Base-by-base conservation (phyloP, 2,113 vertebrate genomes). In the Pelodiscus sinensis region DNA sequence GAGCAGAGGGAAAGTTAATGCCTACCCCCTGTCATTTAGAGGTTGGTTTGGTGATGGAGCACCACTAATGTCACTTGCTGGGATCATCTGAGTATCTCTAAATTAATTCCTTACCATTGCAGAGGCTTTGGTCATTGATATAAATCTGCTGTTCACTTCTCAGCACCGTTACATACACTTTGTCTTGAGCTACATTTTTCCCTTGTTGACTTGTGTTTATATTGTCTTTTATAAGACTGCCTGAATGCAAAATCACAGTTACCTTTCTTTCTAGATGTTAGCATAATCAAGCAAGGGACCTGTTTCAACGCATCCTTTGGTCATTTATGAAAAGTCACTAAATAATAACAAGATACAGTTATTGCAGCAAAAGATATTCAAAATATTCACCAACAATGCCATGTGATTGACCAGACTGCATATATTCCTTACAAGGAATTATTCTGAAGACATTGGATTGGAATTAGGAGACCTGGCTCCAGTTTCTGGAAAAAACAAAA, bases 141-240 rank as follows among this genome's bases (percentile, higher is more conserved):
- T 44, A 44, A 44, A 44, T 44, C 44, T 44, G 56, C 83, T 75
- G 81, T 84, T 90, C 38, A 88, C 86, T 22, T 75, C 77, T 93
- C 71, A 78, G 83, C 87, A 58, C 90, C 55, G 60, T 84, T 82
- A 19, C 8, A 29, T 82, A 50, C 6, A 65, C 87, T 68, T 29
- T 56, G 55, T 71, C 29, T 78, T 31, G 50, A 93, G 18, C 56
- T 93, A 50, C 55, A 71, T 57, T 55, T 93, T 96, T 91, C 85
- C 51, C 91, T 94, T 55, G 51, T 87, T 92, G 91, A 92, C 57
- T 89, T 88, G 52, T 18, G 27, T 15, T 35, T 22, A 6, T 51
- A 73, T 38, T 73, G 18, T 38, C 4, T 95, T 14, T 57, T 90
- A 31, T 22, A 57, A 81, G 56, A n/a, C 56, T 65, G 50, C 79